A percentile compares a stretch with the other conserved stretches of the same genome.
Evolutionary conservation across 2,888 invertebrate genomes (phyloP).

Genomic region (Lobophora halterata): DNA sequence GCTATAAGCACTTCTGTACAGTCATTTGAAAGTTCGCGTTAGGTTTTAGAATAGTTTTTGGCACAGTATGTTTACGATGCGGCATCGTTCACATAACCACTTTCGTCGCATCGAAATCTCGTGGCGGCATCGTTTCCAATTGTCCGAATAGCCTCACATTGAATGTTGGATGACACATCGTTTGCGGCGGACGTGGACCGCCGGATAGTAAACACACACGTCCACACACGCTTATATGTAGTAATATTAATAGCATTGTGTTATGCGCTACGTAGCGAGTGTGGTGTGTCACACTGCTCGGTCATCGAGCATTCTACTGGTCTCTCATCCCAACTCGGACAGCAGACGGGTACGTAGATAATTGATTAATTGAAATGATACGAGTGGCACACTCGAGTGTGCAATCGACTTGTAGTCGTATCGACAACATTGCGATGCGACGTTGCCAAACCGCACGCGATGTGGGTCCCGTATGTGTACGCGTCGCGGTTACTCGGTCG

Average conservation of each 20-base stretch:
- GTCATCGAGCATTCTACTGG: too few relatives aligned
- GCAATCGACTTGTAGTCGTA: conserved; percentile 50
- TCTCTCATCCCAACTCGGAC: conserved; percentile 44
- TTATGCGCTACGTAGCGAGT: conserved; percentile 68
- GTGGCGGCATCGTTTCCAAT: conserved; percentile 51
- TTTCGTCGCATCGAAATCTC: conserved; percentile 25
- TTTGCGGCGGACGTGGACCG: conserved; percentile 64
- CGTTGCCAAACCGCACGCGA: conserved; percentile 61
- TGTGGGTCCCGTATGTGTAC: conserved; percentile 46
- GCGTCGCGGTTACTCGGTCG: conserved; percentile 35
- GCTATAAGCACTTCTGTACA: neutral
- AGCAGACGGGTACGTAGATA: conserved; percentile 55
- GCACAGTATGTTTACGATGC: conserved; percentile 36
- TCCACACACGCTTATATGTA: conserved; percentile 63
- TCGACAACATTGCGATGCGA: conserved; percentile 44
- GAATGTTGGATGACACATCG: conserved; percentile 74
- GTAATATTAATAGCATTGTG: conserved; percentile 73
- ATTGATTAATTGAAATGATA: conserved; percentile 47
- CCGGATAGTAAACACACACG: conserved; percentile 73
- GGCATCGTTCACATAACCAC: conserved; percentile 17
- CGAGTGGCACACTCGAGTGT: conserved; percentile 52
- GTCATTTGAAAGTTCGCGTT: conserved; percentile 22
- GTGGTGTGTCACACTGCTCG: conserved; percentile 63
- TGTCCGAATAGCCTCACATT: conserved; percentile 65
- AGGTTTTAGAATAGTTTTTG: conserved; percentile 45